Evolutionary conservation across 2,888 invertebrate species (phyloP).

Genomic region (Pantelozetes paolii): DNA sequence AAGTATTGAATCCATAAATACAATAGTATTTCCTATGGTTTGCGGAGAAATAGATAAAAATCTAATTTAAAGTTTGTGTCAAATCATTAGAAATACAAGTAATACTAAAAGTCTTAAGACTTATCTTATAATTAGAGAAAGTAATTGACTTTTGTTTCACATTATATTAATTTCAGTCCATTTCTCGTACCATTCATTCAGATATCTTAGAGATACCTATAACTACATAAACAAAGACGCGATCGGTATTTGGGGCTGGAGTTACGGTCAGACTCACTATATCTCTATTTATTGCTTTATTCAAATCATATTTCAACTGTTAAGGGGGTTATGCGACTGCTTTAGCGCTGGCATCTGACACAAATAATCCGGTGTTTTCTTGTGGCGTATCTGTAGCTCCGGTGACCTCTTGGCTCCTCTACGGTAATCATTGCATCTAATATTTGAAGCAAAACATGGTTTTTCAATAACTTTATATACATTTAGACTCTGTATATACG

Average conservation of each 20-base stretch:
- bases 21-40: too few species aligned
- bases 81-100: too few species aligned
- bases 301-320: not conserved
- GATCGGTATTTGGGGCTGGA: constrained; percentile 93
- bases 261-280: constrained; percentile 62
- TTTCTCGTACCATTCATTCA: constrained; percentile 21
- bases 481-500: constrained; percentile 84
- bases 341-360: constrained; percentile 73
- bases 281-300: not conserved
- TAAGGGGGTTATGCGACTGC: constrained; percentile 79
- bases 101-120: too few species aligned
- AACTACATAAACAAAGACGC: constrained; percentile 82
- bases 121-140: not conserved
- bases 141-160: not conserved
- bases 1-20: too few species aligned
- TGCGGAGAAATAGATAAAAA: too few species aligned
- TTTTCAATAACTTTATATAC: not conserved
- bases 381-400: constrained; percentile 94
- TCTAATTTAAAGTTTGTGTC: too few species aligned
- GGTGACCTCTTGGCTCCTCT: constrained; percentile 90
- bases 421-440: constrained; percentile 63
- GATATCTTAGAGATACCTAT: constrained; percentile 73
- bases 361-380: constrained; percentile 71
- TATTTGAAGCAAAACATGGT: not conserved
- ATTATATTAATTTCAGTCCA: not conserved